Conservation (phyloP, 2,113 vertebrate species). For the Apaloderma vittatum region DNA sequence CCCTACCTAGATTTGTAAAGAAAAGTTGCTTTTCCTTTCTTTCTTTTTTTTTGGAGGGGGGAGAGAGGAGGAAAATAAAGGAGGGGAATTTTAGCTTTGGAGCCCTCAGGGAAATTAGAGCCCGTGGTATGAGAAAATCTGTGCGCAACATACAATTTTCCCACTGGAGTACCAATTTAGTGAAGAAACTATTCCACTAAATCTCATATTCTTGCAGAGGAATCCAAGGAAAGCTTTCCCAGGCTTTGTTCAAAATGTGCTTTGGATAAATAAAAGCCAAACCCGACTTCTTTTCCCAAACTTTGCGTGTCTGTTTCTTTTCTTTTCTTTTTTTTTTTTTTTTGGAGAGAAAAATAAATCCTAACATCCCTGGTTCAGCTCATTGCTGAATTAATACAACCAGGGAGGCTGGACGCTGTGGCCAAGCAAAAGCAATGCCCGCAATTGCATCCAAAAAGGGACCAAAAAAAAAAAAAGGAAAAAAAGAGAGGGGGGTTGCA, state of each 20-base stretch:
- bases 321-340: neutral
- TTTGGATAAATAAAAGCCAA: slow-evolving; percentile 9
- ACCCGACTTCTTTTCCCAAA: neutral
- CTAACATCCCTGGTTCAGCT: neutral
- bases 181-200: neutral
- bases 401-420: neutral
- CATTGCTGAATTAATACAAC: neutral
- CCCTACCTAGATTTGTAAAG: neutral
- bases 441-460: neutral
- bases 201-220: neutral
- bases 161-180: neutral
- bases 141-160: neutral
- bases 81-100: neutral
- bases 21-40: neutral
- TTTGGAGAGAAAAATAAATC: neutral
- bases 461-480: neutral
- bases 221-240: slow-evolving; percentile 19
- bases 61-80: neutral
- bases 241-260: slow-evolving; percentile 6
- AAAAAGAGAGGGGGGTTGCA: neutral
- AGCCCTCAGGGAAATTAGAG: neutral
- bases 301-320: neutral
- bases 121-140: neutral
- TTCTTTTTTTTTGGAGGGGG: no score
- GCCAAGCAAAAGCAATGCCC: neutral